Evolutionary conservation across 92 coral and sea anemone genomes (phyloP).

Genomic region (Bergia puertoricense): DNA sequence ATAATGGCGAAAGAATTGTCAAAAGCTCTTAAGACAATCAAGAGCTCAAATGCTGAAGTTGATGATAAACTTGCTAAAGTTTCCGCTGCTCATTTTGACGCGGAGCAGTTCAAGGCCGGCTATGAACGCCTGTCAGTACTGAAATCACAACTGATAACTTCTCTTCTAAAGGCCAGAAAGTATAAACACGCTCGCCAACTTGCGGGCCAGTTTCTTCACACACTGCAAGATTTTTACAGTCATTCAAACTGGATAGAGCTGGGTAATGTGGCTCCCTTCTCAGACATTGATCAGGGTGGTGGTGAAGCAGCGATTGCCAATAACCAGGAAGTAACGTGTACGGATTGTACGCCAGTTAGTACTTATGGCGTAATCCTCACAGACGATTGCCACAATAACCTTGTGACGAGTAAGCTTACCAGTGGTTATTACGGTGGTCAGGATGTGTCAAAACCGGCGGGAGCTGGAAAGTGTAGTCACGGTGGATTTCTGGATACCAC

Average conservation of each 20-base stretch:
- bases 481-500: conserved; percentile 57
- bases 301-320: conserved; percentile 30
- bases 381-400: conserved; percentile 50
- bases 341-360: conserved; percentile 39
- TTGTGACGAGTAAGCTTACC: conserved; percentile 52
- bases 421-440: conserved; percentile 66
- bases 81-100: conserved; percentile 65
- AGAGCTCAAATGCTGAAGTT: conserved; percentile 52
- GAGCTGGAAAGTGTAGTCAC: conserved; percentile 65
- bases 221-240: conserved; percentile 77
- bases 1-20: conserved; percentile 3
- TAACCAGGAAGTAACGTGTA: conserved; percentile 56
- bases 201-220: conserved; percentile 69
- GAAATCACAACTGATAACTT: conserved; percentile 46
- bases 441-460: conserved; percentile 58
- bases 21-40: conserved; percentile 58
- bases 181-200: conserved; percentile 57
- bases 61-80: conserved; percentile 38
- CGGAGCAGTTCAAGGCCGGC: conserved; percentile 55
- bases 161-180: conserved; percentile 49
- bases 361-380: background rate
- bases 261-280: conserved; percentile 37
- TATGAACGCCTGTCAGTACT: conserved; percentile 44
- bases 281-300: conserved; percentile 34
- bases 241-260: conserved; percentile 72